Conservation (phyloP, 2,888 invertebrate species). For the Eristalis tenax region DNA sequence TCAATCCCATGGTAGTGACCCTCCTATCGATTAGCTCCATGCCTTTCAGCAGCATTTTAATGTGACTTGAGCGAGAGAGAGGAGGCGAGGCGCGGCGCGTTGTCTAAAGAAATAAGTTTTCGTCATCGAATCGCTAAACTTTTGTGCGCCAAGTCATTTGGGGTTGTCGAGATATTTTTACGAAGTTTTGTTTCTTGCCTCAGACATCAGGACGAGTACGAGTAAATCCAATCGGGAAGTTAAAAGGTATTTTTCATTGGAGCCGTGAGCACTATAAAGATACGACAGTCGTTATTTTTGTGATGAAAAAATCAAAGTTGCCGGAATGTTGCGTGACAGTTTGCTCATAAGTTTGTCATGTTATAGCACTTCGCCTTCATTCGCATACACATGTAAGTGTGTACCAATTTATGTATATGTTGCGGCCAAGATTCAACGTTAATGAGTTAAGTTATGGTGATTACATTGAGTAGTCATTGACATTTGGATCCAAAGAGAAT, state of each 20-base stretch:
- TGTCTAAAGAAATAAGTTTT: neutral
- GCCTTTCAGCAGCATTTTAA: conserved; percentile 7
- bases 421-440: neutral
- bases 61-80: neutral
- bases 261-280: conserved; percentile 8
- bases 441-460: conserved; percentile 10
- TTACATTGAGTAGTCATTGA: neutral
- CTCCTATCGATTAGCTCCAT: conserved; percentile 33
- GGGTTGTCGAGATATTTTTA: conserved; percentile 30
- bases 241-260: conserved; percentile 4
- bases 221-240: conserved; percentile 33
- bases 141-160: conserved; percentile 2
- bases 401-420: neutral
- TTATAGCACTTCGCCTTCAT: neutral
- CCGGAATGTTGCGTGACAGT: conserved; percentile 21
- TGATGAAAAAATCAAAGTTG: conserved; percentile 17
- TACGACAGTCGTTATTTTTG: conserved; percentile 43
- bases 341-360: neutral
- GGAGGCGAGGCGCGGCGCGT: neutral
- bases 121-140: conserved; percentile 26
- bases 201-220: neutral
- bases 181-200: neutral
- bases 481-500: neutral
- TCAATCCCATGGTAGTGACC: conserved; percentile 2
- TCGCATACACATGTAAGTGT: neutral